phyloP scores from a whole-genome alignment of 2,113 vertebrate species.

The Hydrochoerus hydrochaeris region DNA sequence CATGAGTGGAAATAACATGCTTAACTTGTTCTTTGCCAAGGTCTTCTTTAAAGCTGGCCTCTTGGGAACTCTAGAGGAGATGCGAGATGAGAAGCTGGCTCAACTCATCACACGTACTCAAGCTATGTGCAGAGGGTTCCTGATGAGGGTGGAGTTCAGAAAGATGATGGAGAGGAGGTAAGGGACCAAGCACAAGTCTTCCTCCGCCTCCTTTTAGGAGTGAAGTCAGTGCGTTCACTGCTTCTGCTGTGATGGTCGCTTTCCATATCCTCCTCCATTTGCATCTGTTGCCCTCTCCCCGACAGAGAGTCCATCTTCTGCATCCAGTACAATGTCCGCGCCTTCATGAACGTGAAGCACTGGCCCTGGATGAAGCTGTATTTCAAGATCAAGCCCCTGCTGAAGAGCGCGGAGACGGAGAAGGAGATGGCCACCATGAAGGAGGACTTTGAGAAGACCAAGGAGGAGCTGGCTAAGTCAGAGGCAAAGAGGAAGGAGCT shows the following conservation, averaged over 20 bases:
- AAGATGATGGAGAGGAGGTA: conserved; percentile 93
- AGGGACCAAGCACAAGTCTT: not conserved
- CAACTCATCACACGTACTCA: conserved; percentile 91
- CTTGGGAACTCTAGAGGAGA: conserved; percentile 91
- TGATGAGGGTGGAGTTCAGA: conserved; percentile 92
- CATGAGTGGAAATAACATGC: not conserved
- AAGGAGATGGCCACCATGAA: conserved; percentile 93
- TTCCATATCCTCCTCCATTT: not conserved
- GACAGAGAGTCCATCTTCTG: conserved; percentile 90
- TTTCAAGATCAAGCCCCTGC: conserved; percentile 92
- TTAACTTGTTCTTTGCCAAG: conserved; percentile 77
- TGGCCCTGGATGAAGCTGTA: conserved; percentile 91
- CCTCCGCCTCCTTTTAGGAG: not conserved
- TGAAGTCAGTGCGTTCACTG: not conserved
- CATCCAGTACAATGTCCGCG: conserved; percentile 91
- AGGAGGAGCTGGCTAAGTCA: conserved; percentile 88
- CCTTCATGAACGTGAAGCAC: conserved; percentile 92
- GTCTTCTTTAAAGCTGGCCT: conserved; percentile 95
- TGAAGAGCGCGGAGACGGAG: conserved; percentile 92
- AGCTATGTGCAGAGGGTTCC: conserved; percentile 88
- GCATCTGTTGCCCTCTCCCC: not conserved
- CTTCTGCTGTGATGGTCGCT: not conserved
- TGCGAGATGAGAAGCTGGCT: conserved; percentile 90
- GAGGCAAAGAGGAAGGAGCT: conserved; percentile 89
- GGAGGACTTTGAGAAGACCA: conserved; percentile 87